Base-by-base conservation (phyloP, 2,888 invertebrate genomes). In the Bombylius discolor region DNA sequence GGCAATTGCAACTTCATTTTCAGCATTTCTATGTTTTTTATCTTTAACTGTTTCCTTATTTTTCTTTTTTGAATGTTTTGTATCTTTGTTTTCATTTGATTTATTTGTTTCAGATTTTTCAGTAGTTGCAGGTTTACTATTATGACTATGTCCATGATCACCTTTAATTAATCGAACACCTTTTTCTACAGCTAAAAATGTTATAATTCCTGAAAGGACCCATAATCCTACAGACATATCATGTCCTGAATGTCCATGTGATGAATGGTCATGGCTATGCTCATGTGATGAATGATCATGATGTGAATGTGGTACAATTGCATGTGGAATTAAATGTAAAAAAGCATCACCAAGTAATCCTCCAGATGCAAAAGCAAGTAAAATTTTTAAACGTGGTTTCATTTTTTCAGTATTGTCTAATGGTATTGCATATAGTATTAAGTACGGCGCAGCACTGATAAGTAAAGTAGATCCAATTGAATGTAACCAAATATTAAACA, bases 281-380 rank as follows among this genome's bases (percentile, higher is more conserved):
- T 32, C 42, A 44, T 55, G 50, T 5, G 31, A 14, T 23, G 50
- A 50, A 42, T 65, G 62, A 0, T 67, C 67, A 5, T 66, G 70
- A 61, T 77, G 74, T 0, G 68, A 67, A 56, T 81, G 79, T 0
- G 83, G 81, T 62, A 78, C 78, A 36, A 86, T 80, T 50, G 99
- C 96, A 74, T 99, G 99, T 2, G 99, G 99, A 68, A 99, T 99
- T 61, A 99, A 78, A 76, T 99, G 99, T 7, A 99, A 79, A 73
- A 99, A 99, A 0, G 99, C 98, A 78, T 99, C 99, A 8, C 99
- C 99, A 1, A 99, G 79, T 13, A 99, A 79, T 49, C 99, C 94
- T 48, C 96, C 94, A 3, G 95, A 93, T 1, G 95, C 96, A 75
- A 96, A 96, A 14, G 93, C 91, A 49, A 96, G 74, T 51, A 96